Conservation (phyloP, 2,797 vertebrate genomes). For the Neosilurus mollespiculum region DNA sequence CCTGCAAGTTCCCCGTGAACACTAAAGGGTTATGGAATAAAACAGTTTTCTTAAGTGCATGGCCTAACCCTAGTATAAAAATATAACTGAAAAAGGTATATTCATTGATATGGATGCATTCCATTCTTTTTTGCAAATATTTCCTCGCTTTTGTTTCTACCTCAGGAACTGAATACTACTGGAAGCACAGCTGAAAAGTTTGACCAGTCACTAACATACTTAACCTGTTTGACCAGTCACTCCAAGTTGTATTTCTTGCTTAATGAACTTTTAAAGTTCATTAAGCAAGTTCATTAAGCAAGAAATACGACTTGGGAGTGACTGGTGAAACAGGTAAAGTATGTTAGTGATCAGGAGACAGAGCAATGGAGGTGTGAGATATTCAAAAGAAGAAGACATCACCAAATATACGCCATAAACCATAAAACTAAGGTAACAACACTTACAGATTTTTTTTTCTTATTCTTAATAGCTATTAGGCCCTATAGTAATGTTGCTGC, state of each 20-base stretch:
- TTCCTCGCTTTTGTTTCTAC: background rate
- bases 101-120: background rate
- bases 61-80: background rate
- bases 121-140: background rate
- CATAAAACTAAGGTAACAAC: background rate
- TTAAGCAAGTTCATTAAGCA: background rate
- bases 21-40: background rate
- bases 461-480: background rate
- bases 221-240: no score
- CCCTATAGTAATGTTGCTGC: background rate
- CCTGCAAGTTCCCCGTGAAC: background rate
- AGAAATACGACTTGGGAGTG: background rate
- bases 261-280: background rate
- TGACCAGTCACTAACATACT: background rate
- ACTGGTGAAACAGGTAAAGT: constrained; percentile 1
- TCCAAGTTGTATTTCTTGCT: no score
- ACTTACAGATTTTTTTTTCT: background rate
- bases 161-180: background rate
- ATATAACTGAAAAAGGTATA: background rate
- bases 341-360: constrained; percentile 1
- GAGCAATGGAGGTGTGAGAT: background rate
- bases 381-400: background rate
- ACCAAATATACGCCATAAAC: background rate
- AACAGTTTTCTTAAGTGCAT: background rate
- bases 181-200: background rate